These are phyloP conservation scores for Spilogale gracilis DNA, from an alignment of 2,113 vertebrate genomes.

Conservation along the genomic window DNA sequence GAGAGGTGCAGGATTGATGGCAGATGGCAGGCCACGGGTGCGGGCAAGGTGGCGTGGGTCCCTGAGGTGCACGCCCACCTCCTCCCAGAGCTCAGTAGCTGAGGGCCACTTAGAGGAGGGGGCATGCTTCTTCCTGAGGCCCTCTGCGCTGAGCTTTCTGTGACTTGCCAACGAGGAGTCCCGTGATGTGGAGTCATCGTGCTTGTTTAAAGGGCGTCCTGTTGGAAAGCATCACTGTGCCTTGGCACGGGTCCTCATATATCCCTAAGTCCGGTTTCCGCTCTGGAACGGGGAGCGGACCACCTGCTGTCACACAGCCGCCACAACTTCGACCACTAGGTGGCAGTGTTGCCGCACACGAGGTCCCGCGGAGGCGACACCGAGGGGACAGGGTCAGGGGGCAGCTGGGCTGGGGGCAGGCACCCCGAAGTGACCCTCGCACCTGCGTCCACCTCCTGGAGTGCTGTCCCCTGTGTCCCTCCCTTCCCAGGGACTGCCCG, in stretches of 20 bases:
- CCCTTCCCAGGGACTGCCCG: not conserved
- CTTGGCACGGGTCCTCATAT: fast-evolving
- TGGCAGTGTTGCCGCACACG: constrained; percentile 56
- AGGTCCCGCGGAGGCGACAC: fast-evolving
- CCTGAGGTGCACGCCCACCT: fast-evolving
- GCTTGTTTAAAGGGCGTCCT: not conserved
- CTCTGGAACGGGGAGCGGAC: fast-evolving
- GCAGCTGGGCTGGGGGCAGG: not conserved
- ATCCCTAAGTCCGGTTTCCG: not conserved
- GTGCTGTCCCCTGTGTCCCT: not conserved
- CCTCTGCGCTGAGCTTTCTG: not conserved
- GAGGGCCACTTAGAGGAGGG: not conserved
- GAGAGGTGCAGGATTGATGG: not conserved
- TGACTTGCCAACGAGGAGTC: not conserved
- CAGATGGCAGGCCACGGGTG: not conserved
- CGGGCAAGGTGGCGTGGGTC: fast-evolving
- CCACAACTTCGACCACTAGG: constrained; percentile 41
- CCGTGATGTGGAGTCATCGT: fast-evolving
- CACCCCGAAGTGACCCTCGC: fast-evolving
- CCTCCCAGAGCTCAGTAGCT: not conserved
- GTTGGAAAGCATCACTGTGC: not conserved
- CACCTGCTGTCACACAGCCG: not conserved
- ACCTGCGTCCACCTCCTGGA: fast-evolving
- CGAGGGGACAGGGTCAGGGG: not conserved
- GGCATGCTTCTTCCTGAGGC: not conserved